Evolutionary conservation across 2,797 vertebrate species (phyloP).

Genomic region (Notamacropus eugenii): DNA sequence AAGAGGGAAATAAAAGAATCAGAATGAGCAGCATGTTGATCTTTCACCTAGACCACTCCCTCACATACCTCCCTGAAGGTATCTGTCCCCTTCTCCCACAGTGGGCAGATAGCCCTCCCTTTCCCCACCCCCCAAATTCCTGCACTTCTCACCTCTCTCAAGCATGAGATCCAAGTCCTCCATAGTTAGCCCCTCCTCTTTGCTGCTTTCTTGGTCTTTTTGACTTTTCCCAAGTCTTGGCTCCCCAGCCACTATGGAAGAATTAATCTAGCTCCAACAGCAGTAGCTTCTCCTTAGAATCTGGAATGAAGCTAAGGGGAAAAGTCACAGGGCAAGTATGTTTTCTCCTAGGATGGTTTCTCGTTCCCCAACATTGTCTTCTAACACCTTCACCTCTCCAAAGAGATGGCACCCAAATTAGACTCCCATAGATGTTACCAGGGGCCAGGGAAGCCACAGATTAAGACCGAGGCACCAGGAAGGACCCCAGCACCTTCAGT

Average conservation of each 20-base stretch:
- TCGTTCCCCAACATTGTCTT: neutral
- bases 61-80: neutral
- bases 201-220: neutral
- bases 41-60: neutral
- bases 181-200: neutral
- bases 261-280: neutral
- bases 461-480: neutral
- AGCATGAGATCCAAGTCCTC: neutral
- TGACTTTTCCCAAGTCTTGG: neutral
- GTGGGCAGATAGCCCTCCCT: neutral
- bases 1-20: neutral
- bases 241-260: neutral
- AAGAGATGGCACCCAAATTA: neutral
- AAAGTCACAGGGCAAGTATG: neutral
- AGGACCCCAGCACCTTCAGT: neutral
- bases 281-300: neutral
- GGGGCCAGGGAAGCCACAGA: neutral
- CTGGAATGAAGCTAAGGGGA: neutral
- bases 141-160: neutral
- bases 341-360: neutral
- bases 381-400: neutral
- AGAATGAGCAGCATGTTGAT: neutral
- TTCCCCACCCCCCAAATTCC: neutral
- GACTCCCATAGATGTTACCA: neutral
- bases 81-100: neutral